Evolutionary conservation across 2,888 invertebrate genomes (phyloP).

Genomic region (Oxystoma pomonae): DNA sequence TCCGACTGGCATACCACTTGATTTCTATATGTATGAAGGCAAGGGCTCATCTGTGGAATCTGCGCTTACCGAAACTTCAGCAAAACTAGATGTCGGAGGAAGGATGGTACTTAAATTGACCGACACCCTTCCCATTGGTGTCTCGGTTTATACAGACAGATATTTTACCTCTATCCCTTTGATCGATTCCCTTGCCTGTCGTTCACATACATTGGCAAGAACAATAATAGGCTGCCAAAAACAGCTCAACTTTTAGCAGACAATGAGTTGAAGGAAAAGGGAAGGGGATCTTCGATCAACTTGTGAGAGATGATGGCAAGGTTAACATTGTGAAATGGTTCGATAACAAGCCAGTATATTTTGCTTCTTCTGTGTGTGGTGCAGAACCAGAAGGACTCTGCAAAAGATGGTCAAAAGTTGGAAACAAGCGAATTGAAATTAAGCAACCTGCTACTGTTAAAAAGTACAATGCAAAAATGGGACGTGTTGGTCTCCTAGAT

Average conservation of each 20-base stretch:
- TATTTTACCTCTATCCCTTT: conserved; percentile 20
- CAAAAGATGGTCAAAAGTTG: conserved; percentile 10
- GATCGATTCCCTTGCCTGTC: no score
- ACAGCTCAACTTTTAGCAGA: conserved; percentile 13
- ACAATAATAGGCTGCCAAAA: conserved; percentile 14
- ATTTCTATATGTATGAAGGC: conserved; percentile 31
- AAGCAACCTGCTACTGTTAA: no score
- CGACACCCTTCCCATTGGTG: conserved; percentile 20
- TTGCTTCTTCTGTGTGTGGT: conserved; percentile 14
- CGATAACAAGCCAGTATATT: conserved; percentile 14
- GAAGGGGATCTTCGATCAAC: no score
- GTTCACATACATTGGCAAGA: neutral
- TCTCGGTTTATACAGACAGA: conserved; percentile 19
- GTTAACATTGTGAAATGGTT: conserved; percentile 14
- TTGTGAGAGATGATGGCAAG: neutral
- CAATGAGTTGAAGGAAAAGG: conserved; percentile 7
- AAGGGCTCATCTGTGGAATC: no score
- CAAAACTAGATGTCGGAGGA: conserved; percentile 23
- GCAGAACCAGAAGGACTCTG: conserved; percentile 11
- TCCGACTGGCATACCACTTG: conserved; percentile 27
- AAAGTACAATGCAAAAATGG: no score
- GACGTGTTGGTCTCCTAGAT: no score
- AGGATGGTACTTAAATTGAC: conserved; percentile 26
- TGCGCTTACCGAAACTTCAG: neutral
- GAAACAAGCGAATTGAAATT: conserved; percentile 14